Evolutionary conservation across 2,888 invertebrate genomes (phyloP).

Genomic region (Ormyrus rosae): DNA sequence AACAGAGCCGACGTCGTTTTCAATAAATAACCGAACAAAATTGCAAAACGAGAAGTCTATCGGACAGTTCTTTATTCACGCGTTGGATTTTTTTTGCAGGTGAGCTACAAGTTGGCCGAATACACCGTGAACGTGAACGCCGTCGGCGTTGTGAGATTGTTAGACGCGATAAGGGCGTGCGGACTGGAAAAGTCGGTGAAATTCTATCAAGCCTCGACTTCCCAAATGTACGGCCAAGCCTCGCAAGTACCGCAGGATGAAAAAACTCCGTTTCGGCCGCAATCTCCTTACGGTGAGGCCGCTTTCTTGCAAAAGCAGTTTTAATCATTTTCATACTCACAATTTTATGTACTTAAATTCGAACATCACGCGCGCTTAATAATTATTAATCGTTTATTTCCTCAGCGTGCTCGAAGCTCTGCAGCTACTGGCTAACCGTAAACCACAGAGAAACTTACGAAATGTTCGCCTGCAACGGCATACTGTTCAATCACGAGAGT

Average conservation of each 20-base stretch:
- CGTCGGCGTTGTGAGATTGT: constrained; percentile 91
- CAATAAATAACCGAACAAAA: no score
- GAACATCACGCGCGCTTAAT: no score
- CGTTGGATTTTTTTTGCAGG: constrained; percentile 73
- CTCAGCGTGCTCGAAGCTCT: constrained; percentile 95
- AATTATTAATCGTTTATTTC: constrained; percentile 40
- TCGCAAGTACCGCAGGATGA: constrained; percentile 95
- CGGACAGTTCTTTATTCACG: neutral
- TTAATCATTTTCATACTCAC: neutral
- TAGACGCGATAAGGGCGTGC: constrained; percentile 94
- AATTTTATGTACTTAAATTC: no score
- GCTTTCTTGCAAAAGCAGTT: constrained; percentile 26
- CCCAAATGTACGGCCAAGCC: constrained; percentile 96
- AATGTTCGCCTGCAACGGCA: constrained; percentile 97
- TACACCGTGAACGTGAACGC: constrained; percentile 99
- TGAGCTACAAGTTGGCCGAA: constrained; percentile 98
- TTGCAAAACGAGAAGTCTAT: no score
- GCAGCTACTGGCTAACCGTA: constrained; percentile 96
- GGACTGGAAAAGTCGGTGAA: constrained; percentile 87
- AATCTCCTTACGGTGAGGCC: constrained; percentile 93
- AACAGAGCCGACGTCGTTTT: no score
- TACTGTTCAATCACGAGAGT: constrained; percentile 97
- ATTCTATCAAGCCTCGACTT: constrained; percentile 98
- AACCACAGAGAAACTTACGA: constrained; percentile 97
- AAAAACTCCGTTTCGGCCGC: constrained; percentile 95